Percentiles rank a stretch among this genome's conserved stretches.
Evolutionary conservation across 2,888 invertebrate species (phyloP).

Genomic region (Oligia latruncula): DNA sequence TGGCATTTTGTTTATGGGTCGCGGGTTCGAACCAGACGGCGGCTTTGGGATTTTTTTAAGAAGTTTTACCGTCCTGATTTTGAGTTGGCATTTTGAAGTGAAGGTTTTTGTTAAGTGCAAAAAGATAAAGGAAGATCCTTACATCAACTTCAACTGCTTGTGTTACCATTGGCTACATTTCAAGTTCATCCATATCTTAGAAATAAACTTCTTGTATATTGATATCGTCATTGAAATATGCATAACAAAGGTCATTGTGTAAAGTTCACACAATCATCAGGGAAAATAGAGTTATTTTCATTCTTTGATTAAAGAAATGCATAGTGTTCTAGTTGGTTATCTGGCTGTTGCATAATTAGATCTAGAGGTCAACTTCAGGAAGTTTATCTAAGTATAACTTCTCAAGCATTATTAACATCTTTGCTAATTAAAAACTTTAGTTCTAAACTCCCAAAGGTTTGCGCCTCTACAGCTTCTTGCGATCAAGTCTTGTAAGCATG

Average conservation of each 20-base stretch:
- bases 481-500: not conserved
- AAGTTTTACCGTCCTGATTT: conserved; percentile 28
- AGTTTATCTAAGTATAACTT: not conserved
- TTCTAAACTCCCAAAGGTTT: not conserved
- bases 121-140: conserved; percentile 9
- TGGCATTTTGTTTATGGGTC: conserved; percentile 81
- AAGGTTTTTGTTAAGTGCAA: conserved; percentile 4
- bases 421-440: not conserved
- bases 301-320: conserved; percentile 36
- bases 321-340: conserved; percentile 33
- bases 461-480: not conserved
- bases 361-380: not conserved
- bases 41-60: conserved; percentile 60
- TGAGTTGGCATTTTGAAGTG: conserved; percentile 17
- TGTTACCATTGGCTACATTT: conserved; percentile 2
- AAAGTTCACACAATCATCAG: conserved; percentile 46
- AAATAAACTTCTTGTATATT: not conserved
- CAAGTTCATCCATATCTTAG: conserved; percentile 19
- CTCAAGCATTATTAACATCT: not conserved
- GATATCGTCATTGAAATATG: conserved; percentile 19
- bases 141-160: not conserved
- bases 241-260: conserved; percentile 43
- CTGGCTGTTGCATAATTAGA: conserved; percentile 10
- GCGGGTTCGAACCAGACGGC: conserved; percentile 71
- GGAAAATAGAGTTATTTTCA: conserved; percentile 43